Evolutionary conservation across 2,888 invertebrate genomes (phyloP), one percentile per base, ranked within the genome.

Genomic region (Ypsolopha scabrella): DNA sequence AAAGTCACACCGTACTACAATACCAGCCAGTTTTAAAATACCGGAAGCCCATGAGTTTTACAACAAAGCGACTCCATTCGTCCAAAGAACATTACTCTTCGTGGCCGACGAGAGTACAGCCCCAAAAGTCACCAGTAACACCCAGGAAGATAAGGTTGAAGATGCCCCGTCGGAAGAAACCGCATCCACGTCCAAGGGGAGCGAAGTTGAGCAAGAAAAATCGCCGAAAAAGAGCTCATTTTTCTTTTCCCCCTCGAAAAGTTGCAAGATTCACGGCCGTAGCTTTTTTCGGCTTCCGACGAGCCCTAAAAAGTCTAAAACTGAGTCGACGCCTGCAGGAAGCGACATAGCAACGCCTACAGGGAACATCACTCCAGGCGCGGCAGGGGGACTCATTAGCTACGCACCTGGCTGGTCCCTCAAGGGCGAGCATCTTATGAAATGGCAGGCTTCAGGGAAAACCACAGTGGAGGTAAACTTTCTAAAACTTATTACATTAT

Each of bases 361-460:
- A 50, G 64, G 61, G 58, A 70, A 65, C 58, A 61, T 69, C 54
- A 67, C 53, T 44, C 58, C 57, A 41, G 57, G 60, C 55, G 62
- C 60, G 46, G 65, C 64, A 54, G 62, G 63, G 55, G 88, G 89
- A 13, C 87, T 88, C 56, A 89, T 88, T 73, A 89, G 89, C 72
- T 89, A 89, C 65, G 89, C 89, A 53, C 89, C 89, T 37, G 89
- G 89, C 53, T 89, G 89, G 89, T 88, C 89, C 51, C 75, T 89
- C 58, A 89, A 89, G 63, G 88, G 88, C 39, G 88, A 89, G 63
- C 89, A 89, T 64, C 87, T 89, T 53, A 88, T 88, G 77, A 89
- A 89, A 75, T 89, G 89, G 89, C 89, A 89, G 62, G 88, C 83
- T 56, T 88, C 87, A 24, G 89, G 89, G 48, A 89, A 88, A 67